Evolutionary conservation across 2,888 invertebrate genomes (phyloP).

Genomic region (Apotomis turbidana): DNA sequence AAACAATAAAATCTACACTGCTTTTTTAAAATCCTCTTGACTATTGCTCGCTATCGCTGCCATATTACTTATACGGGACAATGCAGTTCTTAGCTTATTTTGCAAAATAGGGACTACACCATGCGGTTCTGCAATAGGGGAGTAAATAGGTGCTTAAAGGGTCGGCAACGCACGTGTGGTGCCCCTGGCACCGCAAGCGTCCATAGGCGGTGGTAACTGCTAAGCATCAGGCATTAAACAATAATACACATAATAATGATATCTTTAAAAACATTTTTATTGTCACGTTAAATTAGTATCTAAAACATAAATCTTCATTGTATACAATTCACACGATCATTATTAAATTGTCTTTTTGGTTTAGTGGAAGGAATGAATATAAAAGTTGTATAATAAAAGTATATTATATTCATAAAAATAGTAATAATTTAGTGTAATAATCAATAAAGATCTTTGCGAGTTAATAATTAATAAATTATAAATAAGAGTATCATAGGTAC

Average conservation of each 20-base stretch:
- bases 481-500: slow-evolving; percentile 16
- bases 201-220: no score
- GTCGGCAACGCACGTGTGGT: no score
- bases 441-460: slow-evolving; percentile 35
- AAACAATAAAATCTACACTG: no score
- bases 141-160: no score
- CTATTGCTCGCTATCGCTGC: no score
- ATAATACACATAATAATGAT: slow-evolving; percentile 5
- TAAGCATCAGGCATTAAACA: not conserved
- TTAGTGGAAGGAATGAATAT: slow-evolving; percentile 74
- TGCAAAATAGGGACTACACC: no score
- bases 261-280: slow-evolving; percentile 45
- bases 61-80: no score
- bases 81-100: no score
- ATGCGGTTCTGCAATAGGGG: no score
- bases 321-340: slow-evolving; percentile 57
- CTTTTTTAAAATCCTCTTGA: no score
- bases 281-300: slow-evolving; percentile 46
- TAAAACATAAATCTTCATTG: slow-evolving; percentile 47
- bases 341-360: slow-evolving; percentile 70
- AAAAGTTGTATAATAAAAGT: slow-evolving; percentile 47
- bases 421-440: slow-evolving; percentile 10
- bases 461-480: slow-evolving; percentile 41
- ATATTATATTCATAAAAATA: slow-evolving; percentile 37
- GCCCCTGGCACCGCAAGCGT: no score